Percentiles rank a stretch among this genome's conserved stretches.
These are phyloP conservation scores for Diaphora mendica DNA, from an alignment of 2,888 invertebrate species.

Conservation along the genomic window DNA sequence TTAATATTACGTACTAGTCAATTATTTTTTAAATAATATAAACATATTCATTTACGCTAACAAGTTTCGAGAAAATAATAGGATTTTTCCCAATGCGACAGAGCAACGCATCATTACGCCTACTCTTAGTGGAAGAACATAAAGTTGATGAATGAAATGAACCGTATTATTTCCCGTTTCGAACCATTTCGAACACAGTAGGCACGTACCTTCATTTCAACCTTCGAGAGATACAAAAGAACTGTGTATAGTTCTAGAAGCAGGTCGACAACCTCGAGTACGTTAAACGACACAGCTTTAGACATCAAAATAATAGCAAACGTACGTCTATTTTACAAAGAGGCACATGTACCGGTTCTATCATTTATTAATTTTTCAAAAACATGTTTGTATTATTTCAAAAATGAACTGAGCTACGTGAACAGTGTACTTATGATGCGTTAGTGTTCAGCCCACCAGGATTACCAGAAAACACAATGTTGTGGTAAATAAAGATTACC, in stretches of 20 bases:
- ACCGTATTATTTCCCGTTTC: constrained; percentile 84
- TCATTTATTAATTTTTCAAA: constrained; percentile 26
- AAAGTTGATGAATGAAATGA: constrained; percentile 71
- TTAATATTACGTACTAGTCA: background rate
- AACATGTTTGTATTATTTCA: background rate
- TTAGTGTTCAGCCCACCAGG: background rate
- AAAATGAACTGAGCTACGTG: background rate
- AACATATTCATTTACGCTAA: background rate
- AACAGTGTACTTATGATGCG: background rate
- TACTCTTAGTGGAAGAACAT: constrained; percentile 40
- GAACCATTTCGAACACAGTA: constrained; percentile 78
- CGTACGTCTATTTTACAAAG: constrained; percentile 35
- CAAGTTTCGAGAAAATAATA: constrained; percentile 9
- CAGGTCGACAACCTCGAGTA: constrained; percentile 76
- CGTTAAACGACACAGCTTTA: constrained; percentile 69
- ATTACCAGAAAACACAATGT: background rate
- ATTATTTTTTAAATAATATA: background rate
- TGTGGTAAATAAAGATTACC: constrained; percentile 20
- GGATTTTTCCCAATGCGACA: constrained; percentile 23
- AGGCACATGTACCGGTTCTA: constrained; percentile 21
- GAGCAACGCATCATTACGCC: constrained; percentile 39
- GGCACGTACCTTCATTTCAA: constrained; percentile 73
- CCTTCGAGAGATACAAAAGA: constrained; percentile 75
- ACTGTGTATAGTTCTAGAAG: constrained; percentile 64
- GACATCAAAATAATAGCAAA: constrained; percentile 43